Conservation (phyloP, 2,888 invertebrate species). For the Steromphala cineraria region DNA sequence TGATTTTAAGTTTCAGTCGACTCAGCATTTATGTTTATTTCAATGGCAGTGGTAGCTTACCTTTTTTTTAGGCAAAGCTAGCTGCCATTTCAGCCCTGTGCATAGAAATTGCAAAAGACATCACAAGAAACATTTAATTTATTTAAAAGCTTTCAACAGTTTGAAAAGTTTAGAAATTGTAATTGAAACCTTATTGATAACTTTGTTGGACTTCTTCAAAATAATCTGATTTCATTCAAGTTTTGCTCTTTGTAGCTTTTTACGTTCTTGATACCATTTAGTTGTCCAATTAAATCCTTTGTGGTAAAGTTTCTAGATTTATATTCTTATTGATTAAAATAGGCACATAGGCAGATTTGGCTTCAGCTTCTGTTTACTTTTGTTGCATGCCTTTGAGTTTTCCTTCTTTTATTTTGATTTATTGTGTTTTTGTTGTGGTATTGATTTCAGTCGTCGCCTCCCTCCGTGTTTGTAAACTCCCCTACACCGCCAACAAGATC, state of each 20-base stretch:
- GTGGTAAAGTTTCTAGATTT: background rate
- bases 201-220: no score
- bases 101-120: background rate
- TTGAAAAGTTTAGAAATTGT: no score
- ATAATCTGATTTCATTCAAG: no score
- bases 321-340: background rate
- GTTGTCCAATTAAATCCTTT: background rate
- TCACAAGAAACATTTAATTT: no score
- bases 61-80: background rate
- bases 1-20: background rate
- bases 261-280: background rate
- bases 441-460: slow-evolving; percentile 54
- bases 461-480: slow-evolving; percentile 30
- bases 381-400: slow-evolving; percentile 28
- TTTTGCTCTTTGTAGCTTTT: background rate
- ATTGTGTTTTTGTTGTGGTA: slow-evolving; percentile 41
- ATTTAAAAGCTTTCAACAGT: no score
- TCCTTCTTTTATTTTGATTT: slow-evolving; percentile 43
- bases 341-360: slow-evolving; percentile 6
- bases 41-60: background rate
- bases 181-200: no score
- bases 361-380: slow-evolving; percentile 22
- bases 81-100: background rate
- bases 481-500: slow-evolving; percentile 44
- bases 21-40: background rate